Evolutionary conservation across 2,797 vertebrate genomes (phyloP), one percentile per base, ranked within the genome.

Genomic region (Lindbergichthys nudifrons): DNA sequence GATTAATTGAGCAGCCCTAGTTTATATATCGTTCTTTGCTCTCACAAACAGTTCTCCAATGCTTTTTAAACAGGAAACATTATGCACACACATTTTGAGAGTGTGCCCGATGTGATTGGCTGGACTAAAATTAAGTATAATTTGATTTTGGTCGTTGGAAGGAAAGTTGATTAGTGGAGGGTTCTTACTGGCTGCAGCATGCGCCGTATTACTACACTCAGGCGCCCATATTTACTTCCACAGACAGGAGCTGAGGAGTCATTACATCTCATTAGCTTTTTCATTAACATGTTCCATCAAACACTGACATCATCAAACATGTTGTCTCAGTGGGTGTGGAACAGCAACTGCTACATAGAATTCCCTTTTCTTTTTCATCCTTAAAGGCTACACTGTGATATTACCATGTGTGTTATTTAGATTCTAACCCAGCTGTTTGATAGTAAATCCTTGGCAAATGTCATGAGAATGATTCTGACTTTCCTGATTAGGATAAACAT

Each of bases 261-360:
- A 96, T 96, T 95, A 94, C 70, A 80, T 77, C 83, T 92, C 94
- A 94, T 95, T 95, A 93, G 88, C 89, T 93, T 94, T 92, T 95
- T 92, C 90, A 92, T 92, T 94, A 95, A 93, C 88, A 86, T 92
- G 79, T 92, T 88, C 85, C 77, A 90, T 89, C 89, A 92, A 77
- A 88, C 77, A 66, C 78, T 83, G 84, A 88, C 83, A 89, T 90
- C 77, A 86, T 88, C 81, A 80, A 86, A 88, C 56, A 85, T 82
- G 70, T 75, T 82, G 81, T 87, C 80, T 88, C 75, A 73, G 77
- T 77, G 70, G 70, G 56, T 72, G 73, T 63, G 50, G 62, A 72
- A 71, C 73, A 65, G 42, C n/a, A 10, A 60, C 68, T 82, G 74
- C 68, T 69, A 41, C 59, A 76, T 26, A 63, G 16, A 23, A 60